Evolutionary conservation across 2,888 invertebrate species (phyloP), one percentile per base, ranked within the genome.

Genomic region (Orchesellides sinensis): DNA sequence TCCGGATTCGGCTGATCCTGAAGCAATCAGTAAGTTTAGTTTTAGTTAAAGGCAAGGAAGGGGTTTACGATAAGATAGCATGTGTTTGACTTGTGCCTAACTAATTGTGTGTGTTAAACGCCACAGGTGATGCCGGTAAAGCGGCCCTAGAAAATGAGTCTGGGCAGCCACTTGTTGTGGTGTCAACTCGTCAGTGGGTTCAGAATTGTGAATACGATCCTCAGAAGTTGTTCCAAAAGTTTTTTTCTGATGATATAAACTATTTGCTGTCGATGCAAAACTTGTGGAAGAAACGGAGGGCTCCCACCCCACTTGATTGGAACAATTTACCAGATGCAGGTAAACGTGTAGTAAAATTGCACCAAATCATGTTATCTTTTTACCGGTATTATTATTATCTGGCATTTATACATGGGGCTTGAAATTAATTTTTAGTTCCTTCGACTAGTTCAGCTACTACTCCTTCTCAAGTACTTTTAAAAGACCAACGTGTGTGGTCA

Each of bases 1-100:
- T 12, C 99, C 99, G 0, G 99, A 99, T 89, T 94, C 96, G 0
- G 97, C 95, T 21, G 98, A 99, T 91, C 98, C 98, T 6, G 98
- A 98, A 91, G 95, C 96, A 4, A 93, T 94, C 21, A 94, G 94
- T 87, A 91, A 92, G 54, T 73, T 49, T 17, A 21, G 23, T 25
- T 29, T 29, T 52, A 52, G 14, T 49, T 19, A 10, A 23, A 21
- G 35, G n/a, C n/a, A n/a, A n/a, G n/a, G n/a, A n/a, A n/a, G n/a
- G n/a, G n/a, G n/a, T n/a, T n/a, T n/a, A n/a, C n/a, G n/a, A n/a
- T n/a, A n/a, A n/a, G n/a, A n/a, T n/a, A n/a, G n/a, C n/a, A n/a
- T n/a, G n/a, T n/a, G n/a, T n/a, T n/a, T 21, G 2, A 54, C n/a
- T 29, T 47, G 19, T 56, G 19, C 4, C 12, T 35, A 19, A 19